Conservation (phyloP, 2,113 vertebrate species). For the Brienomyrus longianalis region DNA sequence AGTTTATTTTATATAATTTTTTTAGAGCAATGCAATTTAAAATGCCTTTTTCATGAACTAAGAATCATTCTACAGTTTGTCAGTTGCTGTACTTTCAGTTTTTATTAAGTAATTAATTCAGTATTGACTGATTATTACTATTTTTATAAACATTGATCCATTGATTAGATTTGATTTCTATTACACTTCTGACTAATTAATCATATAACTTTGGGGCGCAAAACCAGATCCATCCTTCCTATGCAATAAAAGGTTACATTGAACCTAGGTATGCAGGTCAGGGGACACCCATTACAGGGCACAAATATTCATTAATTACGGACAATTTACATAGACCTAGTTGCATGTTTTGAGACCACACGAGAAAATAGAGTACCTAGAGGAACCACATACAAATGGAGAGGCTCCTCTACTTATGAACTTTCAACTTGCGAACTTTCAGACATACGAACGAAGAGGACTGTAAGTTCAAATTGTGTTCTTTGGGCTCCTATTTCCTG, state of each 20-base stretch:
- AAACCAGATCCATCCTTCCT: not conserved
- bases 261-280: not conserved
- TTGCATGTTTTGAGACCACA: not conserved
- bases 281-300: not conserved
- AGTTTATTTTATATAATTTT: no score
- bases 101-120: not conserved
- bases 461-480: no score
- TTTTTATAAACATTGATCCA: not conserved
- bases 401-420: no score
- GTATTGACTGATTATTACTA: not conserved
- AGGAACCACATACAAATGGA: not conserved
- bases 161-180: not conserved
- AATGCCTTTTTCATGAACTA: not conserved
- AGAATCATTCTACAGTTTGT: not conserved
- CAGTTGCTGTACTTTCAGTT: not conserved
- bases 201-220: not conserved
- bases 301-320: not conserved
- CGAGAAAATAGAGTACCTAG: not conserved
- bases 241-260: not conserved
- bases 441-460: no score
- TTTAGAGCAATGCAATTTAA: not conserved
- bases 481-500: no score
- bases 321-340: not conserved
- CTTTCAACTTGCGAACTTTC: no score
- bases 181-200: not conserved